phyloP scores from a whole-genome alignment of 2,888 invertebrate genomes.

The Vesta saturnalis region DNA sequence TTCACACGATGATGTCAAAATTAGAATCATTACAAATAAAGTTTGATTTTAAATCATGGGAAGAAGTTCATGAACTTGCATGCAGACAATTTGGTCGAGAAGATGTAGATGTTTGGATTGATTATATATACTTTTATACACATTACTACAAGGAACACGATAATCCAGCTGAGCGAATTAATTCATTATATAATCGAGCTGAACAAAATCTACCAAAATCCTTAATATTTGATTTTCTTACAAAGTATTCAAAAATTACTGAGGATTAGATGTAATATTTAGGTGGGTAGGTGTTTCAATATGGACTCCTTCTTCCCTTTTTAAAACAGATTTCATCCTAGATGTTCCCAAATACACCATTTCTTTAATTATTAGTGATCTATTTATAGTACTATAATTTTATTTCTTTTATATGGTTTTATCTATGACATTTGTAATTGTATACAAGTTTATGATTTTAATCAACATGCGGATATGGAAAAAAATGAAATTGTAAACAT shows the following conservation, averaged over 20 bases:
- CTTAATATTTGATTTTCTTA: constrained; percentile 4
- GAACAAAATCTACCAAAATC: background rate
- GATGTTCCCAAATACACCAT: no score
- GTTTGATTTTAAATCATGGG: constrained; percentile 64
- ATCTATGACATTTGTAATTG: no score
- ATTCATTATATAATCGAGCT: constrained; percentile 5
- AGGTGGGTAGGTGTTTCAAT: no score
- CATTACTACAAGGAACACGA: constrained; percentile 62
- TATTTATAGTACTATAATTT: no score
- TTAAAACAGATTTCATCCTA: no score
- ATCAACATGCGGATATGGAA: no score
- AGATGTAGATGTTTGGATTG: constrained; percentile 76
- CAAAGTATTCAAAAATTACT: background rate
- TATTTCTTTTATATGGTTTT: no score
- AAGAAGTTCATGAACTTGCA: constrained; percentile 71
- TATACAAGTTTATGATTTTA: no score
- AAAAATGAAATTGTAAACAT: no score
- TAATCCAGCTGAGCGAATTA: constrained; percentile 19
- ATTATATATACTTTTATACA: constrained; percentile 77
- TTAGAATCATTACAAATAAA: constrained; percentile 65
- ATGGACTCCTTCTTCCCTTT: no score
- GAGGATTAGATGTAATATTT: background rate
- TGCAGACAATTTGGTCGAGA: constrained; percentile 73
- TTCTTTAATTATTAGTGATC: no score
- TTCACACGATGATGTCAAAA: constrained; percentile 59